Conservation (phyloP, 2,113 vertebrate genomes). For the Leucopsar rothschildi region DNA sequence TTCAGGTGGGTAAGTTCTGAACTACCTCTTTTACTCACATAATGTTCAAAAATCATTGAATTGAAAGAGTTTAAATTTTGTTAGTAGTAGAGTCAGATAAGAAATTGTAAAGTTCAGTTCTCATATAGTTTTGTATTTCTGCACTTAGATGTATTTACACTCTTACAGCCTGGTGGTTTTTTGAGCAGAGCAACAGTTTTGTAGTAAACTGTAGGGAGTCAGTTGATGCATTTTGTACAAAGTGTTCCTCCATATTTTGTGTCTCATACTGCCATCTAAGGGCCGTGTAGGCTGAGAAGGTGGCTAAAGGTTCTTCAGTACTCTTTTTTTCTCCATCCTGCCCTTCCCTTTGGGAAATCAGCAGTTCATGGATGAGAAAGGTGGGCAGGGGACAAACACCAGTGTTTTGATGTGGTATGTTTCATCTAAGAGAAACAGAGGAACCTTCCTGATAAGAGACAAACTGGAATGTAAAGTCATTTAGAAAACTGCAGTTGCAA, state of each 20-base stretch:
- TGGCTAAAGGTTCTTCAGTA: background rate
- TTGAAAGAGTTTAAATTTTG: background rate
- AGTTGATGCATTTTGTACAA: background rate
- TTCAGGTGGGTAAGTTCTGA: background rate
- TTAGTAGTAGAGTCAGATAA: background rate
- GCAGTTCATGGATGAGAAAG: background rate
- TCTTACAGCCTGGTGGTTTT: background rate
- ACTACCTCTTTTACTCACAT: rapidly evolving
- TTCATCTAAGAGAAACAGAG: background rate
- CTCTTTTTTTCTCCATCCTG: background rate
- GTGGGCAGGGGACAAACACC: background rate
- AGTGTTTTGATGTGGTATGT: background rate
- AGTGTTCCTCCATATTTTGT: background rate
- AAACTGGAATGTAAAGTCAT: background rate
- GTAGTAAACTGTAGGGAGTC: background rate
- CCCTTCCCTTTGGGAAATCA: background rate
- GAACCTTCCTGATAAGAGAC: background rate
- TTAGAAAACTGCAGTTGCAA: background rate
- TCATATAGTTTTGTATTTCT: rapidly evolving
- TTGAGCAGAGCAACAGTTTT: background rate
- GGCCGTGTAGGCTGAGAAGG: background rate
- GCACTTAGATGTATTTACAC: background rate
- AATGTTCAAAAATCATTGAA: background rate
- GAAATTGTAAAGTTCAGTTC: background rate
- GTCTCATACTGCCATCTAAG: slow-evolving; percentile 53